Conservation (phyloP, 2,113 vertebrate species). For the cattle (Bos taurus) region ARS-UCD2.0 NC_037336.1:68783501-68784000, state of each 20-base stretch:
- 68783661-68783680: background rate
- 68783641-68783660: background rate
- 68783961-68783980: background rate
- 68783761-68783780: background rate
- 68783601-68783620: background rate
- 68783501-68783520: background rate
- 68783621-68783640: background rate
- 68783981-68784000: background rate
- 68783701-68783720: background rate
- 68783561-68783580: accelerated
- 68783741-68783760: background rate
- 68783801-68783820: background rate
- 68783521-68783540: background rate
- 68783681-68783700: background rate
- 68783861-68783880: background rate
- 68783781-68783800: accelerated
- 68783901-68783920: background rate
- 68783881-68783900: background rate
- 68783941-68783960: background rate
- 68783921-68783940: background rate
- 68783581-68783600: background rate
- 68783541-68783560: background rate
- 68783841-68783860: background rate
- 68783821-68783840: background rate
- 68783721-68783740: background rate